These are phyloP conservation scores for Larimichthys polyactis DNA, from an alignment of 2,113 vertebrate species.

Conservation along the genomic window DNA sequence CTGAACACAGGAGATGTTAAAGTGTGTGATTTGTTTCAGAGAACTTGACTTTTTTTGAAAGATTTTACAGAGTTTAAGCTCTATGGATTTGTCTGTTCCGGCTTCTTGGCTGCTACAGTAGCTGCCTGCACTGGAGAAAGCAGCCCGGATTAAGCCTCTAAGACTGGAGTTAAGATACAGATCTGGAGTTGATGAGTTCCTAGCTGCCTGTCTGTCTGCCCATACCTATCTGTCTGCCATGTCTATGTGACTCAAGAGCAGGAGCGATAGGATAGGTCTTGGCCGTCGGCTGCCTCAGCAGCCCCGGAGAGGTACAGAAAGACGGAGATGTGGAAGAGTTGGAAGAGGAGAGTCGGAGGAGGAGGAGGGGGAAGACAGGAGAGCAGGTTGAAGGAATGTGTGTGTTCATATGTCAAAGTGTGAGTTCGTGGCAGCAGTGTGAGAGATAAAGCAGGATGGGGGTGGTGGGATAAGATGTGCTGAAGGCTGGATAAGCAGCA, in stretches of 20 bases:
- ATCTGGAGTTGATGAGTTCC: conserved; percentile 58
- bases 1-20: conserved; percentile 6
- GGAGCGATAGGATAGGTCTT: conserved; percentile 51
- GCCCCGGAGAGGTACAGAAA: conserved; percentile 2
- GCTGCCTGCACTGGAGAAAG: conserved; percentile 39
- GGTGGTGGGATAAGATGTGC: conserved; percentile 52
- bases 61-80: conserved; percentile 43
- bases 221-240: conserved; percentile 30
- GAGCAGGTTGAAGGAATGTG: conserved; percentile 46
- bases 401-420: conserved; percentile 54
- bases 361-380: neutral
- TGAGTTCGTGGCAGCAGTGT: conserved; percentile 49
- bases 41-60: conserved; percentile 32
- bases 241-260: conserved; percentile 38
- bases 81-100: conserved; percentile 54
- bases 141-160: conserved; percentile 57
- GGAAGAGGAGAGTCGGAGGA: neutral
- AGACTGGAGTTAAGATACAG: conserved; percentile 60
- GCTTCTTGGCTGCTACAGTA: conserved; percentile 59
- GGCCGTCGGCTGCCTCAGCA: conserved; percentile 44
- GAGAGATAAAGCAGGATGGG: conserved; percentile 54
- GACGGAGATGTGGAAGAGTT: neutral
- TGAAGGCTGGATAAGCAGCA: conserved; percentile 69
- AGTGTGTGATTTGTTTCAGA: conserved; percentile 13
- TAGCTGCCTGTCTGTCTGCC: conserved; percentile 34